Percentiles rank a stretch among this genome's conserved stretches.
These are phyloP conservation scores for Drosophila sulfurigaster DNA, from an alignment of 1,140 invertebrate species.

Conservation along the genomic window DNA sequence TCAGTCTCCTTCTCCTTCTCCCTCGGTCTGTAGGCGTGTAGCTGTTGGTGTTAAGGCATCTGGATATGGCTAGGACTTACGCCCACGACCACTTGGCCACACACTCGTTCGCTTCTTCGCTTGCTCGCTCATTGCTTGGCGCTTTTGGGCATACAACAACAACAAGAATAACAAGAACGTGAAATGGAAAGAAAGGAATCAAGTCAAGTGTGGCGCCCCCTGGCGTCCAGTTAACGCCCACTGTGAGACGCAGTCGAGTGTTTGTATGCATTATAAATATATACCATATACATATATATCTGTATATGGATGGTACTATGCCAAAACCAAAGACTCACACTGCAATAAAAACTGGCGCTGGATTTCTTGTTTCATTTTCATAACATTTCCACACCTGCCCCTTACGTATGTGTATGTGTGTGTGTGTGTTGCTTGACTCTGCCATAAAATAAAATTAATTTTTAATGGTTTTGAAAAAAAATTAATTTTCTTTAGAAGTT, in stretches of 20 bases:
- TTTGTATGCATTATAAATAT: conserved; percentile 80
- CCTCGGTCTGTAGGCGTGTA: conserved; percentile 13
- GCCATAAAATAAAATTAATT: conserved; percentile 80
- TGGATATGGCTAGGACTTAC: conserved; percentile 50
- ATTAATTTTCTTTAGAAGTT: conserved; percentile 78
- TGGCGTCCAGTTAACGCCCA: conserved; percentile 52
- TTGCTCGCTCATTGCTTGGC: conserved; percentile 45
- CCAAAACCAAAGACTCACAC: conserved; percentile 43
- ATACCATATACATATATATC: too few relatives aligned
- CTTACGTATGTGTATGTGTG: conserved; percentile 18
- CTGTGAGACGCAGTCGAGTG: conserved; percentile 54
- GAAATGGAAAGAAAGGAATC: conserved; percentile 61
- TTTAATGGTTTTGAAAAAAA: conserved; percentile 81
- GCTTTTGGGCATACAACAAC: conserved; percentile 49
- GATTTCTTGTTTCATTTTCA: conserved; percentile 55
- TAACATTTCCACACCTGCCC: conserved; percentile 56
- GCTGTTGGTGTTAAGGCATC: conserved; percentile 36
- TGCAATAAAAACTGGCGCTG: conserved; percentile 53
- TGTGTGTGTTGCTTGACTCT: conserved; percentile 25
- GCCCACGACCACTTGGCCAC: conserved; percentile 54
- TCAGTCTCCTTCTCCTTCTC: conserved; percentile 7
- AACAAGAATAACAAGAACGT: conserved; percentile 3
- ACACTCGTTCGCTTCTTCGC: conserved; percentile 37
- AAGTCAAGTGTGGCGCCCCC: conserved; percentile 71
- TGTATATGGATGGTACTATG: conserved; percentile 33